phyloP scores from a whole-genome alignment of 2,888 invertebrate species.

The Xestoiulus laeticollis region DNA sequence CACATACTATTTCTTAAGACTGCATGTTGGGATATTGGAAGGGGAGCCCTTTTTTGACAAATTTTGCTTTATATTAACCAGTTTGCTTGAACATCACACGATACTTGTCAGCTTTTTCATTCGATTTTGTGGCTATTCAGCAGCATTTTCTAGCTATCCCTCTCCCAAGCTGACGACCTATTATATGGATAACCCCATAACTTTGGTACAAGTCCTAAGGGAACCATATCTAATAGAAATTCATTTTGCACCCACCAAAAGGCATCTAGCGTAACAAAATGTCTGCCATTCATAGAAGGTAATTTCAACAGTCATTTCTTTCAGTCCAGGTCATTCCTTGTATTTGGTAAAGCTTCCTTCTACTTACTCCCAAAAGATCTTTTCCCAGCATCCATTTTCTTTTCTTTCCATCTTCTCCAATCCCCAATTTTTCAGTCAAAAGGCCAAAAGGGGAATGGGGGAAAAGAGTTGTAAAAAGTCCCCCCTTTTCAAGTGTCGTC shows the following conservation, averaged over 20 bases:
- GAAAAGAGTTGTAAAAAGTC: neutral
- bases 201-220: neutral
- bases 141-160: neutral
- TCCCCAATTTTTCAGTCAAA: neutral
- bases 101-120: too few relatives aligned
- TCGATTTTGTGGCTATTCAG: too few relatives aligned
- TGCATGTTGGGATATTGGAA: too few relatives aligned
- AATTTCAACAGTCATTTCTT: neutral
- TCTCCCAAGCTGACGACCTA: neutral
- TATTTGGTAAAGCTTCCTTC: conserved; percentile 1
- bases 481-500: conserved; percentile 11
- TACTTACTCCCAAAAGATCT: neutral
- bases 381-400: neutral
- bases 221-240: neutral
- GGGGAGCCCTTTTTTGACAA: too few relatives aligned
- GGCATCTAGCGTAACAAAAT: neutral
- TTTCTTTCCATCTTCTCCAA: neutral
- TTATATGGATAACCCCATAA: neutral
- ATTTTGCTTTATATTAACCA: too few relatives aligned
- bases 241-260: neutral
- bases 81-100: too few relatives aligned
- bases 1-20: too few relatives aligned
- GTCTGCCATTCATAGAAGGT: neutral
- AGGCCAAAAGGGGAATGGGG: neutral
- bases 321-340: conserved; percentile 1